These are phyloP conservation scores for Oreotrochilus melanogaster DNA, from an alignment of 2,113 vertebrate genomes.

Conservation along the genomic window DNA sequence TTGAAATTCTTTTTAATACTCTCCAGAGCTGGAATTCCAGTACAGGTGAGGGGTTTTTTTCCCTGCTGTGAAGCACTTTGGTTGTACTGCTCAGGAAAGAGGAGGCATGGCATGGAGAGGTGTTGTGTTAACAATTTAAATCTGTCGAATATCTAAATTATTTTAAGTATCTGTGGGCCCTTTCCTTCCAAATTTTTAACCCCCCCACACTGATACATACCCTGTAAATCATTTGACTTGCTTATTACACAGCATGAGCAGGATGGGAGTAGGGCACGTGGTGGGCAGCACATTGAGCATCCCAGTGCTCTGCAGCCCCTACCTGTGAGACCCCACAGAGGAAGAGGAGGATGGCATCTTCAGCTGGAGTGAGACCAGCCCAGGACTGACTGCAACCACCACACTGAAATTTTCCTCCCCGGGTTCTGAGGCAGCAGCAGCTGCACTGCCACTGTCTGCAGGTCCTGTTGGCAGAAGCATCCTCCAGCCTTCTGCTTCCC, in stretches of 20 bases:
- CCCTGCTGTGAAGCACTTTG: not conserved
- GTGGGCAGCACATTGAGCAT: not conserved
- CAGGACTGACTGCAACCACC: not conserved
- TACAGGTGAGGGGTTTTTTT: not conserved
- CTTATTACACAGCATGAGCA: not conserved
- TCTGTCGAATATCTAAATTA: not conserved
- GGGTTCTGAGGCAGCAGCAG: not conserved
- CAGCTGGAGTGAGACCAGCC: not conserved
- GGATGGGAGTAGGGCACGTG: not conserved
- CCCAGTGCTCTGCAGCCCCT: not conserved
- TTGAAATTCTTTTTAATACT: not conserved
- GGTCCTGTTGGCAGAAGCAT: not conserved
- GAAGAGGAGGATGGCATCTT: not conserved
- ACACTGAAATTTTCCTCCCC: fast-evolving
- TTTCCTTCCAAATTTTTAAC: not conserved
- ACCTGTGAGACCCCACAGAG: fast-evolving
- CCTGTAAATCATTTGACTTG: not conserved
- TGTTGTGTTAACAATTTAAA: not conserved
- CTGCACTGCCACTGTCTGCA: not conserved
- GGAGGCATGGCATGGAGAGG: not conserved
- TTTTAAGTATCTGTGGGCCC: not conserved
- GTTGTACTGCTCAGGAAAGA: not conserved
- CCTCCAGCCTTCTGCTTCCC: not conserved
- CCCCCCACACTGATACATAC: not conserved
- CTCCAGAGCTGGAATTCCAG: not conserved